phyloP scores from a whole-genome alignment of 2,888 invertebrate species.

The Ceratothoa steindachneri region DNA sequence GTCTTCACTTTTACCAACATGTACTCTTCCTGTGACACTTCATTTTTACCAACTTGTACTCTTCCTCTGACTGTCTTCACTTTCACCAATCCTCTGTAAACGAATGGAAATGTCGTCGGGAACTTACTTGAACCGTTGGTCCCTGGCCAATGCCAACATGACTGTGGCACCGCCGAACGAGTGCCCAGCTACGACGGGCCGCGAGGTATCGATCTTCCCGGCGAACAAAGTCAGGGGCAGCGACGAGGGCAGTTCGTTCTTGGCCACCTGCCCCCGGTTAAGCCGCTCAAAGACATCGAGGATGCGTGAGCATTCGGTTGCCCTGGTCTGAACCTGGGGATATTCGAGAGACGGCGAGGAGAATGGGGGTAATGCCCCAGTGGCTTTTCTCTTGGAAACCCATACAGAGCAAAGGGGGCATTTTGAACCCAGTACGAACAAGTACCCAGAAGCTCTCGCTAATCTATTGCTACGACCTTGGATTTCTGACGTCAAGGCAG shows the following conservation, averaged over 20 bases:
- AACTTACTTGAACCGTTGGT: constrained; percentile 53
- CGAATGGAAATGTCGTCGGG: too few relatives aligned
- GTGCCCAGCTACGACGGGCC: constrained; percentile 60
- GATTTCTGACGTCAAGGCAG: too few relatives aligned
- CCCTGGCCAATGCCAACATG: constrained; percentile 58
- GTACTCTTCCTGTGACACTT: too few relatives aligned
- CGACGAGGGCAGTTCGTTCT: constrained; percentile 56
- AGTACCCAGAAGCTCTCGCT: too few relatives aligned
- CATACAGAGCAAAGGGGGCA: too few relatives aligned
- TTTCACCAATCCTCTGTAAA: background rate
- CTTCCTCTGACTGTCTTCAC: background rate
- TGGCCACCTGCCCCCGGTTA: constrained; percentile 55
- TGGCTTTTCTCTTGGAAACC: background rate
- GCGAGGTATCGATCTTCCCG: constrained; percentile 54
- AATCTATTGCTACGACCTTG: too few relatives aligned
- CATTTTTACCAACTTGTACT: too few relatives aligned
- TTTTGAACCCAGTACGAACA: too few relatives aligned
- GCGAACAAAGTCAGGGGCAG: constrained; percentile 51
- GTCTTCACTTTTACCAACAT: too few relatives aligned
- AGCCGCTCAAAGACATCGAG: constrained; percentile 57
- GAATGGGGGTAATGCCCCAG: background rate
- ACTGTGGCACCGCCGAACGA: constrained; percentile 65
- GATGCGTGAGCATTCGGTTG: constrained; percentile 57
- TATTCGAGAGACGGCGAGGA: background rate
- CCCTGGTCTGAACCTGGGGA: constrained; percentile 56